Percentiles rank a stretch among this genome's conserved stretches.
Conservation (phyloP, 1,140 invertebrate genomes). For the Neodiprion lecontei region DNA sequence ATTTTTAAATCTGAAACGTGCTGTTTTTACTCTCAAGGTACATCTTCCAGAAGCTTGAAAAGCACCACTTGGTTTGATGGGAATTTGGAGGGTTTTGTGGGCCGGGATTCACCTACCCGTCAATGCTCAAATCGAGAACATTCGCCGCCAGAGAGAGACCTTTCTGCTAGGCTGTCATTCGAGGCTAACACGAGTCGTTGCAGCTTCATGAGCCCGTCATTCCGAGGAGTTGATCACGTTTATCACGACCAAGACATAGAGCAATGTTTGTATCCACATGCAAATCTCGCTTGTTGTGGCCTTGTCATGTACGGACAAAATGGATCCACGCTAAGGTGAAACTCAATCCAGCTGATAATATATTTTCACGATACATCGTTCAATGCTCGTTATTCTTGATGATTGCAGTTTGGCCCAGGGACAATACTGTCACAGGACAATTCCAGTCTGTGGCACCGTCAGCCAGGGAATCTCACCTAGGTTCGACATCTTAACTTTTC, state of each 20-base stretch:
- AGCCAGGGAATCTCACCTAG: slow-evolving; percentile 25
- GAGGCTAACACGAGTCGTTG: neutral
- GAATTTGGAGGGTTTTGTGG: too few species aligned
- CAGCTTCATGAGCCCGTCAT: neutral
- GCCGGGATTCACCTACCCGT: too few species aligned
- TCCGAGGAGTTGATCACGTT: neutral
- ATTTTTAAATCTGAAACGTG: too few species aligned
- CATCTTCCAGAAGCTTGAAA: too few species aligned
- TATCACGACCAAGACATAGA: neutral
- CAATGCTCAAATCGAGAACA: slow-evolving; percentile 15
- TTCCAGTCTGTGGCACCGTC: slow-evolving; percentile 24
- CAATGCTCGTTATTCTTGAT: neutral
- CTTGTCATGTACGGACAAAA: slow-evolving; percentile 27
- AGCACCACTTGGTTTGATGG: too few species aligned
- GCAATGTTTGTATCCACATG: neutral
- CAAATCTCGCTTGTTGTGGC: slow-evolving; percentile 25
- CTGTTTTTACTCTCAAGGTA: too few species aligned
- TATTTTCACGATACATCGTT: neutral
- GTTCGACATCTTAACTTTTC: slow-evolving; percentile 11
- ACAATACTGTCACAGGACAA: slow-evolving; percentile 14
- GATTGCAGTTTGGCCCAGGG: slow-evolving; percentile 15
- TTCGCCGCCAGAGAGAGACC: slow-evolving; percentile 24
- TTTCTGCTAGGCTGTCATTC: neutral
- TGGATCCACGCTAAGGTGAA: slow-evolving; percentile 16
- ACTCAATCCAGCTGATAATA: neutral